Evolutionary conservation across 2,797 vertebrate genomes (phyloP).

Genomic region (Premnoplex brunnescens): DNA sequence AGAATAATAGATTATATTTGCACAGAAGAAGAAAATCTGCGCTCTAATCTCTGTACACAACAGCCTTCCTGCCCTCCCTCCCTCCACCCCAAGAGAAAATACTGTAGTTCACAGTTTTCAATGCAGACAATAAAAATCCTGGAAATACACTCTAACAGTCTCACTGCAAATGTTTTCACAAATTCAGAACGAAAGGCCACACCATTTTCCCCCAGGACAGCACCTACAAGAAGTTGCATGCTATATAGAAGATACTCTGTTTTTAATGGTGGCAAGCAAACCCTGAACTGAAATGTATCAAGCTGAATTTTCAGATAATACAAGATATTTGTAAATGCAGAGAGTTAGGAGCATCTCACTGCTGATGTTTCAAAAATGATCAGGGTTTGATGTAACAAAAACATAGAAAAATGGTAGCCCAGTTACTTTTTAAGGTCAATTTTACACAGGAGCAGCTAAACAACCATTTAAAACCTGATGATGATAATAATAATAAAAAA

Average conservation of each 20-base stretch:
- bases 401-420: neutral
- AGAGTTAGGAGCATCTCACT: neutral
- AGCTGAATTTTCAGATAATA: neutral
- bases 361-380: neutral
- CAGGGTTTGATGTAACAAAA: neutral
- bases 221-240: accelerated
- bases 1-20: neutral
- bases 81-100: neutral
- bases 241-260: neutral
- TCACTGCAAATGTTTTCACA: neutral
- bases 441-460: neutral
- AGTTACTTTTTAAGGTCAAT: neutral
- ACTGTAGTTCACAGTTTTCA: neutral
- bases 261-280: neutral
- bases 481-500: neutral
- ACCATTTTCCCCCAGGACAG: accelerated
- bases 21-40: neutral
- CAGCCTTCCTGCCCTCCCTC: accelerated
- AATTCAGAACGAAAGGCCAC: neutral
- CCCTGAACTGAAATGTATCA: neutral
- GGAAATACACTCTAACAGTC: neutral
- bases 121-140: neutral
- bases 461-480: neutral
- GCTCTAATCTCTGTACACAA: neutral
- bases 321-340: neutral